Conservation (phyloP, 2,888 invertebrate genomes). For the Gryllus longicercus region DNA sequence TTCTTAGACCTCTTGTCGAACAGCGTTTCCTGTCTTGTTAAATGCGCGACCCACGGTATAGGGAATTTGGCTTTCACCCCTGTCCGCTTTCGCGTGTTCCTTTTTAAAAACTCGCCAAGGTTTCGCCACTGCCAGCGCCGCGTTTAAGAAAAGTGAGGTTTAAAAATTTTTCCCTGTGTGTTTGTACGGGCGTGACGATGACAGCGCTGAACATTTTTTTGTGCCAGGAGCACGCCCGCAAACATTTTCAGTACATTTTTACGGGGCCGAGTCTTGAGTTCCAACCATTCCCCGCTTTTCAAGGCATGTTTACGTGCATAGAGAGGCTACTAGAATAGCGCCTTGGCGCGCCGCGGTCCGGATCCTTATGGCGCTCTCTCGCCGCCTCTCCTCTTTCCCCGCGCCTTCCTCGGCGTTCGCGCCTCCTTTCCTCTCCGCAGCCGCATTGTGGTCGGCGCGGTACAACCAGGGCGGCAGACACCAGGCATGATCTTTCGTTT, state of each 20-base stretch:
- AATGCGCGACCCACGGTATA: no score
- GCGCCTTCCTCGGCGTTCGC: not conserved
- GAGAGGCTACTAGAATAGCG: not conserved
- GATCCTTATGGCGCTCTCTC: not conserved
- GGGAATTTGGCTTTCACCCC: no score
- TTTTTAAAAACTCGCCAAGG: no score
- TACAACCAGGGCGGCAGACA: not conserved
- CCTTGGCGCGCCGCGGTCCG: not conserved
- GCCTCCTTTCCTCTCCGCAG: not conserved
- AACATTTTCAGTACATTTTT: not conserved
- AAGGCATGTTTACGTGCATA: not conserved
- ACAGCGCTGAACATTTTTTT: no score
- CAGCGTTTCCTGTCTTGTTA: no score
- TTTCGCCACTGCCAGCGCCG: no score
- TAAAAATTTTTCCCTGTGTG: no score
- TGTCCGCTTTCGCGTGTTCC: no score
- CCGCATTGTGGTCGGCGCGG: not conserved
- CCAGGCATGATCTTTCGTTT: not conserved
- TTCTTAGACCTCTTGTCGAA: no score
- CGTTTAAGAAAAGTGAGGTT: no score
- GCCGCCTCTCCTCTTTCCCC: not conserved
- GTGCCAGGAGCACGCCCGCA: no score
- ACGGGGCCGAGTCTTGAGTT: not conserved
- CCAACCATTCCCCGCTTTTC: not conserved
- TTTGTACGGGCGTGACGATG: no score